These are phyloP conservation scores for Philaethria dido DNA, from an alignment of 2,888 invertebrate species.

Conservation along the genomic window DNA sequence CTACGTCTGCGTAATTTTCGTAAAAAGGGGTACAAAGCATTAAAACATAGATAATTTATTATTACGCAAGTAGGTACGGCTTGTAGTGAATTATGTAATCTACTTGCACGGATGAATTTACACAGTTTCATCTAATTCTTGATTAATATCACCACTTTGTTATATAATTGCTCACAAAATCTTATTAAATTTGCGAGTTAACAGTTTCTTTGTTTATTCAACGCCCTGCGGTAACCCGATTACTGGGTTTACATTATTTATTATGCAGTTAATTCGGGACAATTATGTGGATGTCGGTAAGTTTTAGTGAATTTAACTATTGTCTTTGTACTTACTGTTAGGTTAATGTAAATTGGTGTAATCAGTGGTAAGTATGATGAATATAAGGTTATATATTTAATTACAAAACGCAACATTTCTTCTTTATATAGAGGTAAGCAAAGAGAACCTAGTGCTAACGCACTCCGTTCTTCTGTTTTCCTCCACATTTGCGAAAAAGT, in stretches of 20 bases:
- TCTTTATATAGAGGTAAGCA: too few relatives aligned
- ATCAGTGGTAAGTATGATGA: constrained; percentile 6
- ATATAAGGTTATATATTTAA: too few relatives aligned
- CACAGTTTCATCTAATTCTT: not conserved
- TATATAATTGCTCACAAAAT: constrained; percentile 29
- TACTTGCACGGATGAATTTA: not conserved
- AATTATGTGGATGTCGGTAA: constrained; percentile 51
- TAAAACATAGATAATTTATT: too few relatives aligned
- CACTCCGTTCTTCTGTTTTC: too few relatives aligned
- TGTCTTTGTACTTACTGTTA: constrained; percentile 30
- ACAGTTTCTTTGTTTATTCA: constrained; percentile 48
- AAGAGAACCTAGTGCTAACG: too few relatives aligned
- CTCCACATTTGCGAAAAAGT: too few relatives aligned
- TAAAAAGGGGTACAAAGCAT: too few relatives aligned
- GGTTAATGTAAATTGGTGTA: constrained; percentile 36
- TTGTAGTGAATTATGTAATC: too few relatives aligned
- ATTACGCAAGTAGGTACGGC: too few relatives aligned
- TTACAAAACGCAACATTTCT: too few relatives aligned
- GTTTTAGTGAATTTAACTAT: constrained; percentile 37
- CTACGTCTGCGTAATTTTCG: too few relatives aligned
- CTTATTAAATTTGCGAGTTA: constrained; percentile 40
- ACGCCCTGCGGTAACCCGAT: constrained; percentile 56
- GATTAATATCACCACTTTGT: constrained; percentile 19
- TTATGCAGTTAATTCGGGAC: constrained; percentile 59
- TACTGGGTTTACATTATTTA: constrained; percentile 63